These are phyloP conservation scores for Dipodomys ordii DNA, from an alignment of 2,113 vertebrate genomes.

Conservation along the genomic window DNA sequence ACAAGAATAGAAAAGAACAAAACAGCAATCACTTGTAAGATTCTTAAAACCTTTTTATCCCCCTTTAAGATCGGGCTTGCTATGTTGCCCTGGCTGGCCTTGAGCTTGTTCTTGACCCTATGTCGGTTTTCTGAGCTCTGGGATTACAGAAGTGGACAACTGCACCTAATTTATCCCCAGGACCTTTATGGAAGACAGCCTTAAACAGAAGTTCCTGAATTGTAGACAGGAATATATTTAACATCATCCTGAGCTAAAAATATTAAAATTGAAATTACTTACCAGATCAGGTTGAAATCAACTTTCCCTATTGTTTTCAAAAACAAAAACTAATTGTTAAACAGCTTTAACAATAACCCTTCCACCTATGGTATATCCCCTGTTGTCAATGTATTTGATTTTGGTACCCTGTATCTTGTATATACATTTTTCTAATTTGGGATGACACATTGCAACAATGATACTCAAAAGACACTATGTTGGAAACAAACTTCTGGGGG, in stretches of 20 bases:
- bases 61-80: no score
- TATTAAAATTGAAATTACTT: neutral
- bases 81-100: neutral
- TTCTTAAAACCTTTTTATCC: no score
- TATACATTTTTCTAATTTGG: no score
- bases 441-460: no score
- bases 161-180: no score
- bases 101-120: neutral
- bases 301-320: neutral
- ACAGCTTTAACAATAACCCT: no score
- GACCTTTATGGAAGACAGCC: neutral
- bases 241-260: neutral
- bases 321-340: neutral
- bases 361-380: no score
- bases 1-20: neutral
- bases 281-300: constrained; percentile 5
- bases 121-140: neutral
- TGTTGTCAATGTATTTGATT: no score
- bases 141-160: neutral
- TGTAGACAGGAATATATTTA: neutral
- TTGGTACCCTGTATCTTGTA: no score
- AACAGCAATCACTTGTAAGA: neutral
- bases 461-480: no score
- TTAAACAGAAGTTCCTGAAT: neutral
- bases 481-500: no score